A percentile compares a stretch with the other conserved stretches of the same genome.
Evolutionary conservation across 2,888 invertebrate genomes (phyloP).

Genomic region (Cheilosia soror): DNA sequence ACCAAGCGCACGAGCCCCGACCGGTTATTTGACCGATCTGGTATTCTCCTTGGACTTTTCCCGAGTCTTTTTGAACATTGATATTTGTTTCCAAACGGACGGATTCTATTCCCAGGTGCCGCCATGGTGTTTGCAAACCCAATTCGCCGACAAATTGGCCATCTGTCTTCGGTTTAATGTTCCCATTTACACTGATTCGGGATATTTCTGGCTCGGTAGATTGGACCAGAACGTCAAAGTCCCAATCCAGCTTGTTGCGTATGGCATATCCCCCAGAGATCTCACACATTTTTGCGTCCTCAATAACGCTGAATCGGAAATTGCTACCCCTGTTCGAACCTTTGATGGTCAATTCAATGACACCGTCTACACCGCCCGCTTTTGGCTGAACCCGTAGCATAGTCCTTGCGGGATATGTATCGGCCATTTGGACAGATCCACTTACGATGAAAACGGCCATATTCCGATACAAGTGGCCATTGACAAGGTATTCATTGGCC

Average conservation of each 20-base stretch:
- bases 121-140: constrained; percentile 82
- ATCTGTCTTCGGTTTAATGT: constrained; percentile 76
- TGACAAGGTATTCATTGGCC: constrained; percentile 80
- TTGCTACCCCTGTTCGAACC: constrained; percentile 78
- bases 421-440: constrained; percentile 83
- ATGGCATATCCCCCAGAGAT: constrained; percentile 82
- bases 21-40: constrained; percentile 83
- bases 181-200: constrained; percentile 81
- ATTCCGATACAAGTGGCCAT: constrained; percentile 83
- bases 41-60: constrained; percentile 82
- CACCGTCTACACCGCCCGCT: constrained; percentile 82
- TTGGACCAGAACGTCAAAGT: constrained; percentile 82
- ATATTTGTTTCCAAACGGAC: constrained; percentile 80
- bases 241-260: constrained; percentile 83
- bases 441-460: constrained; percentile 83
- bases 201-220: constrained; percentile 81
- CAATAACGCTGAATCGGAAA: constrained; percentile 81
- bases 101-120: constrained; percentile 81
- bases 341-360: constrained; percentile 81
- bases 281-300: constrained; percentile 84
- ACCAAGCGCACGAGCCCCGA: constrained; percentile 84
- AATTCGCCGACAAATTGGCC: constrained; percentile 78
- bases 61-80: constrained; percentile 78
- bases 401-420: constrained; percentile 83
- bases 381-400: constrained; percentile 83